Evolutionary conservation across 2,797 vertebrate species (phyloP).

Genomic region (Strix occidentalis): DNA sequence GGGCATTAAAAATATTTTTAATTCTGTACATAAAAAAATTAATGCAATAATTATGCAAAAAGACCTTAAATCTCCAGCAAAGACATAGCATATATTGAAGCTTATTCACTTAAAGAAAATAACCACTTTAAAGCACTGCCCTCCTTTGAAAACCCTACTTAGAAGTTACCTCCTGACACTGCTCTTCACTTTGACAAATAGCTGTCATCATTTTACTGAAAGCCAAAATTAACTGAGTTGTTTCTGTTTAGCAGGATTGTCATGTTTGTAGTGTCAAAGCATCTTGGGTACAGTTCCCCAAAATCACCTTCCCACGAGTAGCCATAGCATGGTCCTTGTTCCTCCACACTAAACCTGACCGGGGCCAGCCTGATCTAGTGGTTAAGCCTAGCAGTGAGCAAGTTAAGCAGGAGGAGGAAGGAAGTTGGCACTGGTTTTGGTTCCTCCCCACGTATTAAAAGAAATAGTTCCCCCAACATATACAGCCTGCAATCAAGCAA

Average conservation of each 20-base stretch:
- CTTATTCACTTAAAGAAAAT: neutral
- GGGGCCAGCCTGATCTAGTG: neutral
- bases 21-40: neutral
- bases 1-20: neutral
- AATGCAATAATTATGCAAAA: neutral
- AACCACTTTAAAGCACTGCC: neutral
- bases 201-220: neutral
- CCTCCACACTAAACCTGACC: neutral
- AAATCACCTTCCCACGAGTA: neutral
- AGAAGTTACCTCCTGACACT: neutral
- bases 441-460: neutral
- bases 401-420: neutral
- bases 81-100: neutral
- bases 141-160: neutral
- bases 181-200: neutral
- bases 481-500: neutral
- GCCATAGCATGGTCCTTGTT: too few relatives aligned
- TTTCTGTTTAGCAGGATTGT: neutral
- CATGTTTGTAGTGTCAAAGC: neutral
- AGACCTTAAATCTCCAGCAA: neutral
- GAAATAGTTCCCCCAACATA: neutral
- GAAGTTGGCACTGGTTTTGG: accelerated
- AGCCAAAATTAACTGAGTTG: neutral
- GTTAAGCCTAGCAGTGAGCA: neutral
- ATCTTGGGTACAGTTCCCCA: neutral